These are phyloP conservation scores for Lamellibrachia luymesi DNA, from an alignment of 1,140 invertebrate genomes.

Conservation along the genomic window DNA sequence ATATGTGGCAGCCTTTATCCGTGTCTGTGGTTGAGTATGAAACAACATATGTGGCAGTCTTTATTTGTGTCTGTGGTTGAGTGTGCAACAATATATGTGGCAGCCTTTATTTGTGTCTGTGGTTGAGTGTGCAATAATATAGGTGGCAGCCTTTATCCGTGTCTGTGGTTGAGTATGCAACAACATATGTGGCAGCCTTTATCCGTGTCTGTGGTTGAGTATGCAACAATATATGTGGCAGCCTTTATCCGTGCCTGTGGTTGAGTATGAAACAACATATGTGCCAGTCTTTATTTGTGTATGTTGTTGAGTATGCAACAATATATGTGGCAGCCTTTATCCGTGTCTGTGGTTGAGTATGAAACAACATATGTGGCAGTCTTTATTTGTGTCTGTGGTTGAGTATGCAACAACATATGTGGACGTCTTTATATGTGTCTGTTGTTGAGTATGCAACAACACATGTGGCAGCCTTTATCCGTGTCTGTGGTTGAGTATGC, in stretches of 20 bases:
- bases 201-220: neutral
- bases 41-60: neutral
- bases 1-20: neutral
- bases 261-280: neutral
- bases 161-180: neutral
- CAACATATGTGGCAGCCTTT: neutral
- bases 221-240: neutral
- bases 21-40: neutral
- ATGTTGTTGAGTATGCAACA: neutral
- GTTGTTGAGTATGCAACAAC: neutral
- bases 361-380: too few species aligned
- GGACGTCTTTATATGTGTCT: too few species aligned
- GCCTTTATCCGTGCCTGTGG: neutral
- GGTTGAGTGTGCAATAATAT: neutral
- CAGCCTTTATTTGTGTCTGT: neutral
- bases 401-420: neutral
- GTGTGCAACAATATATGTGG: too few species aligned
- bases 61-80: neutral
- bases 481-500: neutral
- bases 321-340: neutral
- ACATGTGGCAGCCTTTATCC: neutral
- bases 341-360: neutral
- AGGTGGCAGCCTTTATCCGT: too few species aligned
- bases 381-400: neutral
- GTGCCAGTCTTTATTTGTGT: neutral